Conservation (phyloP, 2,888 invertebrate genomes). For the Iphiclides podalirius region DNA sequence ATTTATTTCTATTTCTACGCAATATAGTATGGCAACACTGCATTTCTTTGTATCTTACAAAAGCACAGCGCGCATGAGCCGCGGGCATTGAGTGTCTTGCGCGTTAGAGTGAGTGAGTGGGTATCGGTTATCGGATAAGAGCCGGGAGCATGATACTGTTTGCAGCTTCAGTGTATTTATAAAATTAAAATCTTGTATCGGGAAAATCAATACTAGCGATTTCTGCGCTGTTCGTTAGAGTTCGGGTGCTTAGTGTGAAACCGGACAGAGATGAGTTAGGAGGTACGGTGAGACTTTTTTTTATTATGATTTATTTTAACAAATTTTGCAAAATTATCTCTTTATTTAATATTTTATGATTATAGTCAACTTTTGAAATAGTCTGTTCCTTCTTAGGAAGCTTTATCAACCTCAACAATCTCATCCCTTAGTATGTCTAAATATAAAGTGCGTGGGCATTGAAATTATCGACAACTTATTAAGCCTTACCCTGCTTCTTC, state of each 20-base stretch:
- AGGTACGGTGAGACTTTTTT: constrained; percentile 5
- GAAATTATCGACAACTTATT: not conserved
- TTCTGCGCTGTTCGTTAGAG: not conserved
- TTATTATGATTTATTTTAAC: constrained; percentile 2
- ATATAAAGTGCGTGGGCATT: not conserved
- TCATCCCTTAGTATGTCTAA: too few relatives aligned
- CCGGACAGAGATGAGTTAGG: constrained; percentile 2
- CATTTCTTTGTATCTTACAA: not conserved
- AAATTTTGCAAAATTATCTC: constrained; percentile 5
- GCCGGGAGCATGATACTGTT: not conserved
- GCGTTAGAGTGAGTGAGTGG: not conserved
- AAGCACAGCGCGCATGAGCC: not conserved
- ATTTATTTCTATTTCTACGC: too few relatives aligned
- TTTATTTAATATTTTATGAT: too few relatives aligned
- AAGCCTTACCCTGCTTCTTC: not conserved
- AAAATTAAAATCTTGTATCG: not conserved
- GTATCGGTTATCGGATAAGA: not conserved
- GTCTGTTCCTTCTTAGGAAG: too few relatives aligned
- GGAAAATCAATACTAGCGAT: not conserved
- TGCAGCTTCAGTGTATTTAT: not conserved
- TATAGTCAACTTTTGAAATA: too few relatives aligned
- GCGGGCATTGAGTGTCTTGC: not conserved
- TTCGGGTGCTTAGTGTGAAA: not conserved
- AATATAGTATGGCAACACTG: not conserved
- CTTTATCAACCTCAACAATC: not conserved